phyloP scores from a whole-genome alignment of 1,140 invertebrate species.

The Ips typographus region DNA sequence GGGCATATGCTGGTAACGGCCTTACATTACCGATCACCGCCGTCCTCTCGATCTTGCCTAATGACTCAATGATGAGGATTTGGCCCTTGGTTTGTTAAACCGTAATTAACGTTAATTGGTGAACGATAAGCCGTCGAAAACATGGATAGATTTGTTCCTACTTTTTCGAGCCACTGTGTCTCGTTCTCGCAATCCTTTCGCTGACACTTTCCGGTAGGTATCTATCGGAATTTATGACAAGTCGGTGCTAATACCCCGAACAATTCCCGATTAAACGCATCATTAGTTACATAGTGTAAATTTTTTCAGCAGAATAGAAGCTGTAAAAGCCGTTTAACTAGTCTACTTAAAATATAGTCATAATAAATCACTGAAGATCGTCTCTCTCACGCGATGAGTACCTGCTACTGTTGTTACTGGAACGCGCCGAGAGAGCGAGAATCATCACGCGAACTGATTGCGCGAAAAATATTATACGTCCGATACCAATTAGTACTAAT shows the following conservation, averaged over 20 bases:
- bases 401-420: slow-evolving; percentile 29
- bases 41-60: slow-evolving; percentile 33
- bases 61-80: slow-evolving; percentile 24
- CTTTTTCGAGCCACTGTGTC: too few species aligned
- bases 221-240: background rate
- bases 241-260: slow-evolving; percentile 5
- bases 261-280: slow-evolving; percentile 15
- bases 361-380: slow-evolving; percentile 30
- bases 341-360: slow-evolving; percentile 34
- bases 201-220: background rate
- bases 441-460: slow-evolving; percentile 33
- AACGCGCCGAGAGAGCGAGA: slow-evolving; percentile 30
- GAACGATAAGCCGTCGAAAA: too few species aligned
- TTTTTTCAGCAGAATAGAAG: slow-evolving; percentile 20
- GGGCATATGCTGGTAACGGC: slow-evolving; percentile 33
- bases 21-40: slow-evolving; percentile 27
- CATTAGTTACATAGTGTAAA: slow-evolving; percentile 22
- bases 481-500: slow-evolving; percentile 35
- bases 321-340: slow-evolving; percentile 30
- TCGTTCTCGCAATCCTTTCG: too few species aligned
- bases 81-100: slow-evolving; percentile 19
- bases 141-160: too few species aligned
- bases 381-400: slow-evolving; percentile 34
- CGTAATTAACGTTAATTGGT: slow-evolving; percentile 12
- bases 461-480: slow-evolving; percentile 32